phyloP scores from a whole-genome alignment of 2,888 invertebrate genomes.

The Ormia ochracea region DNA sequence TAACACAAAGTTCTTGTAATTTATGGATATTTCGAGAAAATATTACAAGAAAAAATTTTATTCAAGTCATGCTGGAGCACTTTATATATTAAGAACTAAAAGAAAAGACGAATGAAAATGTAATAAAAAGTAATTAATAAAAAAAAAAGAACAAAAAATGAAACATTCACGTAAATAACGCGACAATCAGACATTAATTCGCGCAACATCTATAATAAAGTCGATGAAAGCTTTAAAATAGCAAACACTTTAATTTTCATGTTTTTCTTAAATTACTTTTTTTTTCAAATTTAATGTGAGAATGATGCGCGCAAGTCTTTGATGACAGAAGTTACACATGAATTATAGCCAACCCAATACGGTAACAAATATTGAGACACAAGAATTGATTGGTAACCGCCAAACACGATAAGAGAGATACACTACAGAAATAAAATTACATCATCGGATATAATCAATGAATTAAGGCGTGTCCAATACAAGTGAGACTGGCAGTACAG shows the following conservation, averaged over 20 bases:
- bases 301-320: constrained; percentile 44
- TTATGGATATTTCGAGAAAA: background rate
- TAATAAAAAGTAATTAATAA: background rate
- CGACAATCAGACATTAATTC: constrained; percentile 21
- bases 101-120: background rate
- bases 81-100: constrained; percentile 14
- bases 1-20: background rate
- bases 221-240: constrained; percentile 10
- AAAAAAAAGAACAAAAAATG: background rate
- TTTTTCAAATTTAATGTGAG: background rate
- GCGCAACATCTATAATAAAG: constrained; percentile 14
- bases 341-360: constrained; percentile 20
- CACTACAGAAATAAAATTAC: background rate
- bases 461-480: too few species aligned
- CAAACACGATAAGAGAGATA: background rate
- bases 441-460: background rate
- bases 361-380: background rate
- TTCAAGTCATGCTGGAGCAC: background rate
- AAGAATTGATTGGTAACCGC: background rate
- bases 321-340: constrained; percentile 24
- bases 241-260: too few species aligned
- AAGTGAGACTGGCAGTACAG: too few species aligned
- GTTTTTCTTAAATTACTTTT: too few species aligned
- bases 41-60: background rate
- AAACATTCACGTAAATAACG: background rate